A percentile compares a stretch with the other conserved stretches of the same genome.
phyloP scores from a whole-genome alignment of 2,113 vertebrate genomes.

The Choloepus hoffmanni region DNA sequence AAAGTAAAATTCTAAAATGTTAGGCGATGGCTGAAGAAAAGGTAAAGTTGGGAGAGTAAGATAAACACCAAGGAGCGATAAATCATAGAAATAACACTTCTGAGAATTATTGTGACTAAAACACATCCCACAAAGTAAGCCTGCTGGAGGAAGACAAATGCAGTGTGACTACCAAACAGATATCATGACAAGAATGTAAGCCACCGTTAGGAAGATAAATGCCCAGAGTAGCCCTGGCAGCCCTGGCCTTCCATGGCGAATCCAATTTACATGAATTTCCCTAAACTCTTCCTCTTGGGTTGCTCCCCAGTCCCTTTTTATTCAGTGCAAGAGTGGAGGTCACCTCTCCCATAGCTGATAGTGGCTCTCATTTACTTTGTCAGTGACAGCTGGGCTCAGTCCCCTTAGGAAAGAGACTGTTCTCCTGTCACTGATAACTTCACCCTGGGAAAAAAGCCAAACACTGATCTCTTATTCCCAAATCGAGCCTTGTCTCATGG shows the following conservation, averaged over 20 bases:
- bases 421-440: conserved; percentile 17
- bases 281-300: neutral
- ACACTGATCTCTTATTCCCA: neutral
- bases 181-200: conserved; percentile 23
- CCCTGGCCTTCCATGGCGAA: neutral
- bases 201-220: neutral
- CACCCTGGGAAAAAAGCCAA: neutral
- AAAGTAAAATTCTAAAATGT: conserved; percentile 81
- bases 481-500: neutral
- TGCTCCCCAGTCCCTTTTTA: neutral
- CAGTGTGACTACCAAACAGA: conserved; percentile 61
- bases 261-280: neutral
- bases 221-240: neutral
- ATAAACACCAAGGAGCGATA: conserved; percentile 83
- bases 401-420: neutral
- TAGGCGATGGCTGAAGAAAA: conserved; percentile 82
- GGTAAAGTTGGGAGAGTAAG: conserved; percentile 85
- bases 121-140: conserved; percentile 68
- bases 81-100: conserved; percentile 84
- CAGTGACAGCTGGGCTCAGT: conserved; percentile 36
- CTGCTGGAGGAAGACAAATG: conserved; percentile 75
- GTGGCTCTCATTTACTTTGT: conserved; percentile 32
- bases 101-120: conserved; percentile 84
- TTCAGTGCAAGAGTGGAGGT: neutral
- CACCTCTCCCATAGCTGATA: conserved; percentile 22